phyloP scores from a whole-genome alignment of 2,888 invertebrate species.

The Teleogryllus oceanicus region DNA sequence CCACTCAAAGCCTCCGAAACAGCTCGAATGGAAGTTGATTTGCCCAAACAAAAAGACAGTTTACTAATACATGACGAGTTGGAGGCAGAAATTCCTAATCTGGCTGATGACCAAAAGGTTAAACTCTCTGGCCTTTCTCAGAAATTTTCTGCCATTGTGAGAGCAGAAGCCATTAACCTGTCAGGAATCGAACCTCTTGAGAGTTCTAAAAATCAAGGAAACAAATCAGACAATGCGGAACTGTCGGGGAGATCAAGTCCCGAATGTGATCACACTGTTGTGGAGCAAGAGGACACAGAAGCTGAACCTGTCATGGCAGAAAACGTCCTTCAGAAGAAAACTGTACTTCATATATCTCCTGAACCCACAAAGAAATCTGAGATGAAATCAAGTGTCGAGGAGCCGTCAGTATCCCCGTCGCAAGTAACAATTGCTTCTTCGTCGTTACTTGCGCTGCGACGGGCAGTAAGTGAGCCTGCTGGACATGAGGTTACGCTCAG shows the following conservation, averaged over 20 bases:
- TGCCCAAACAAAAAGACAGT: neutral
- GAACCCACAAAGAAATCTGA: slow-evolving; percentile 24
- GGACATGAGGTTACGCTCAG: neutral
- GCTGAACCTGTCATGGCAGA: neutral
- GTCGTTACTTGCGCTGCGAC: neutral
- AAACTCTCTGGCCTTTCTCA: neutral
- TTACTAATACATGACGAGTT: neutral
- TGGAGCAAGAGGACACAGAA: neutral
- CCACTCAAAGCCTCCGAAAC: neutral
- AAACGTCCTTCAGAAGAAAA: slow-evolving; percentile 24
- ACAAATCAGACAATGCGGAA: neutral
- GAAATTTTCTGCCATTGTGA: neutral
- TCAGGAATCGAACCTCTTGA: neutral
- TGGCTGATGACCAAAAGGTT: neutral
- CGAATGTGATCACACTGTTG: slow-evolving; percentile 11
- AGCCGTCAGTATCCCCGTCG: neutral
- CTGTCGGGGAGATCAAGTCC: slow-evolving; percentile 19
- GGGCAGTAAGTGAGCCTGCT: neutral
- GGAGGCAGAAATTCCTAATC: neutral
- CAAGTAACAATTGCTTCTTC: slow-evolving; percentile 25
- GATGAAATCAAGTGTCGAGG: neutral
- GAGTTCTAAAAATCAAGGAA: neutral
- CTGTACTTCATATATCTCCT: slow-evolving; percentile 29
- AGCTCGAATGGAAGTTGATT: neutral
- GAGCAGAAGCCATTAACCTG: neutral